Conservation (phyloP, 92 coral and sea anemone genomes). For the Zoanthus sansibaricus region DNA sequence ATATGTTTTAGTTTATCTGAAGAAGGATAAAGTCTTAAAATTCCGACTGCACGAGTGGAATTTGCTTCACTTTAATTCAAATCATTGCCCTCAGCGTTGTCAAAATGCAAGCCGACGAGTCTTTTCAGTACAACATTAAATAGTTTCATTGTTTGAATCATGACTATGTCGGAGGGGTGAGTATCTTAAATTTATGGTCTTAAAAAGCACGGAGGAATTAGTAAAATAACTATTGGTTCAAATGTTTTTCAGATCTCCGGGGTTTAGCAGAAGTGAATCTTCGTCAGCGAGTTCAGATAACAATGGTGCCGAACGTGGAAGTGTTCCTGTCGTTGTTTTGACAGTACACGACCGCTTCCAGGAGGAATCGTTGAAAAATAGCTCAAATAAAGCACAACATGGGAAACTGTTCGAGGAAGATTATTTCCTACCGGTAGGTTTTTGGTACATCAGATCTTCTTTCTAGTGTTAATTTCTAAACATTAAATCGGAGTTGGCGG, state of each 20-base stretch:
- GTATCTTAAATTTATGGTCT: conserved; percentile 34
- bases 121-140: background rate
- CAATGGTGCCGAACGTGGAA: conserved; percentile 39
- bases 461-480: no score
- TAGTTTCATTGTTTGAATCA: conserved; percentile 55
- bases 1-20: background rate
- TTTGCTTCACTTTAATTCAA: background rate
- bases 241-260: conserved; percentile 25
- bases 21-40: background rate
- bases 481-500: background rate
- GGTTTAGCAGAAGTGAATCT: conserved; percentile 26
- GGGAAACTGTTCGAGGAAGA: conserved; percentile 64
- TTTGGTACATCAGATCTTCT: background rate
- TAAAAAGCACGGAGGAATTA: conserved; percentile 37
- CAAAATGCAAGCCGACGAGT: background rate
- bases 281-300: conserved; percentile 41
- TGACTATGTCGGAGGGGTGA: conserved; percentile 73
- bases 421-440: conserved; percentile 83
- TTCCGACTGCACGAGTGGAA: background rate
- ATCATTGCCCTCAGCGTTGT: background rate
- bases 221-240: background rate
- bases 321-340: conserved; percentile 73
- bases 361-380: conserved; percentile 52
- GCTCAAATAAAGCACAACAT: conserved; percentile 15
- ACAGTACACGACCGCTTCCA: conserved; percentile 74